Conservation (phyloP, 2,113 vertebrate genomes). For the Syrrhaptes paradoxus region DNA sequence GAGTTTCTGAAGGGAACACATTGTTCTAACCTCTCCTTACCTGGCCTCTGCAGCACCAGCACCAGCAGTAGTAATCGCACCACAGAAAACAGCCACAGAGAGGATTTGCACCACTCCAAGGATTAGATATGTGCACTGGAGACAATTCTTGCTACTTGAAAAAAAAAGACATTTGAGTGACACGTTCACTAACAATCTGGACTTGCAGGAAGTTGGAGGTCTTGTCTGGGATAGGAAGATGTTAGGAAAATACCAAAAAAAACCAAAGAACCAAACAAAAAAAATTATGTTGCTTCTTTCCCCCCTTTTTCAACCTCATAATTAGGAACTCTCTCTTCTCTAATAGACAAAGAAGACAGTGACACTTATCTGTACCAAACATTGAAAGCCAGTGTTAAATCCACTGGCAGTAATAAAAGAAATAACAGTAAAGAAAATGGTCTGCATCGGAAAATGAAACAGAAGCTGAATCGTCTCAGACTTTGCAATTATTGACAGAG, state of each 20-base stretch:
- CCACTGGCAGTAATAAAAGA: background rate
- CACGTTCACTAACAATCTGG: rapidly evolving
- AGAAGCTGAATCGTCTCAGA: background rate
- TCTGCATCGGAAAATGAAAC: background rate
- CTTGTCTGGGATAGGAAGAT: background rate
- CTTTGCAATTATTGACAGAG: background rate
- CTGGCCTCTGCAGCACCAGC: background rate
- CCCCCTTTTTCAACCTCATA: background rate
- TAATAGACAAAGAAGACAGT: background rate
- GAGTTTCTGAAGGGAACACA: background rate
- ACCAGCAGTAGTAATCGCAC: background rate
- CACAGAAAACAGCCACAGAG: background rate
- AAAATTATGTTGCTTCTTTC: background rate
- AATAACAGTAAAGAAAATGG: background rate
- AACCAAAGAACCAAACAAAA: background rate
- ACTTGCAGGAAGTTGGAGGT: background rate
- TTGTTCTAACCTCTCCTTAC: background rate
- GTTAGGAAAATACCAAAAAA: background rate
- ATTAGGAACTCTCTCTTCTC: background rate
- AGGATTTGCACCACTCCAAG: background rate
- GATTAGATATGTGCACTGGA: background rate
- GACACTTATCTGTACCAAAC: background rate
- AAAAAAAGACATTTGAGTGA: background rate
- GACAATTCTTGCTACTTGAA: background rate
- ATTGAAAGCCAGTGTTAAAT: background rate